Conservation (phyloP, 2,888 invertebrate genomes). For the Tanypteryx hageni region DNA sequence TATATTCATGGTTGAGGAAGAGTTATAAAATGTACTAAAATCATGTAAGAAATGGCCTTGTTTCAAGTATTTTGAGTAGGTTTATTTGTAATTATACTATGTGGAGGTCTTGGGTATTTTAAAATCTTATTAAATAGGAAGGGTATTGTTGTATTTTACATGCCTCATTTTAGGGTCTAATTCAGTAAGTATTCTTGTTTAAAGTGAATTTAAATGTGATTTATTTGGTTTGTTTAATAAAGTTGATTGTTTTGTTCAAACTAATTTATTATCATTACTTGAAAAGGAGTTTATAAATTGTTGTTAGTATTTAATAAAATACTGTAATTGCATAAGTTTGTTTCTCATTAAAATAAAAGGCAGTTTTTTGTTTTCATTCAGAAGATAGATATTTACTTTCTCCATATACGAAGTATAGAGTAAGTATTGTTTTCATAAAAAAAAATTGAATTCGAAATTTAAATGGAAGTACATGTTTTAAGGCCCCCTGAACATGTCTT, state of each 20-base stretch:
- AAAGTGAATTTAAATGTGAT: slow-evolving; percentile 11
- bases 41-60: background rate
- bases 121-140: background rate
- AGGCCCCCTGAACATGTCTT: too few species aligned
- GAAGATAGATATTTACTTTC: too few species aligned
- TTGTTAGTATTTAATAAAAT: too few species aligned
- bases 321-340: too few species aligned
- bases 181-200: background rate
- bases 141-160: background rate
- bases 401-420: too few species aligned
- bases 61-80: slow-evolving; percentile 3
- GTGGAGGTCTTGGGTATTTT: background rate
- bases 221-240: background rate
- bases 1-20: background rate
- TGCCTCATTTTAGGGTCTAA: background rate
- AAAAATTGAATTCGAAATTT: too few species aligned
- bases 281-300: too few species aligned
- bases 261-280: background rate
- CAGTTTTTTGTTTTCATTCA: too few species aligned
- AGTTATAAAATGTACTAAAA: background rate
- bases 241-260: slow-evolving; percentile 35
- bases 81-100: background rate
- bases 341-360: too few species aligned
- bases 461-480: too few species aligned
- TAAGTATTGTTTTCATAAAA: too few species aligned